Base-by-base conservation (phyloP, 2,113 vertebrate genomes). In the Macroglossus sobrinus region DNA sequence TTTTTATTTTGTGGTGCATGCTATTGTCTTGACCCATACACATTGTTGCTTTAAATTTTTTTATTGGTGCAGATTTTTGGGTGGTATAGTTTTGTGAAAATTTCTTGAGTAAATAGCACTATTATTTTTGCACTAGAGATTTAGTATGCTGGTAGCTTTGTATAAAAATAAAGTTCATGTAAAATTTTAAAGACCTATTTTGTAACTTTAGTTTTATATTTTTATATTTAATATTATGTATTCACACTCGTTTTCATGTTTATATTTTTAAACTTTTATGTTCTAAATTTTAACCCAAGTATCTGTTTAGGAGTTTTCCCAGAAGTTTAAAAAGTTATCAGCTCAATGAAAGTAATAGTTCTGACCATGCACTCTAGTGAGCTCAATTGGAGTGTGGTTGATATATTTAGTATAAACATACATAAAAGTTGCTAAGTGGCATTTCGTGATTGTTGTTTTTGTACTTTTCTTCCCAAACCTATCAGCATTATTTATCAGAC, bases 171-270 rank as follows among this genome's bases (percentile, higher is more conserved):
- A 95, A 80, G 71, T 87, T 33, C 16, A 53, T 64, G 3, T 66
- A 72, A 93, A 95, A 85, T 33, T 78, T 87, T 93, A 91, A 95
- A 82, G 21, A 75, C 89, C 59, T 61, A 43, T 93, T 63, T 88
- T 81, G 14, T 87, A 33, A 50, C 22, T 89, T 59, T 38, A 74
- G 30, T 74, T 75, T 82, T 35, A 45, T 76, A 69, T 86, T 95
- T 84, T 85, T 92, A 45, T 72, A 12, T 53, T 93, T 80, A 75
- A 57, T 76, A 11, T 13, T 89, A 45, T 61, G 1, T 87, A 13
- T 57, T 87, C 75, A 64, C 33, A 26, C 35, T 63, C 47, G 6
- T n/a, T 16, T 63, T 68, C 8, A 38, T 71, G 24, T 45, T 90
- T 89, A 47, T 94, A 57, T 84, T 89, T 89, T 66, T 57, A n/a